These are phyloP conservation scores for Ypsolopha scabrella DNA, from an alignment of 2,888 invertebrate genomes.

Conservation along the genomic window DNA sequence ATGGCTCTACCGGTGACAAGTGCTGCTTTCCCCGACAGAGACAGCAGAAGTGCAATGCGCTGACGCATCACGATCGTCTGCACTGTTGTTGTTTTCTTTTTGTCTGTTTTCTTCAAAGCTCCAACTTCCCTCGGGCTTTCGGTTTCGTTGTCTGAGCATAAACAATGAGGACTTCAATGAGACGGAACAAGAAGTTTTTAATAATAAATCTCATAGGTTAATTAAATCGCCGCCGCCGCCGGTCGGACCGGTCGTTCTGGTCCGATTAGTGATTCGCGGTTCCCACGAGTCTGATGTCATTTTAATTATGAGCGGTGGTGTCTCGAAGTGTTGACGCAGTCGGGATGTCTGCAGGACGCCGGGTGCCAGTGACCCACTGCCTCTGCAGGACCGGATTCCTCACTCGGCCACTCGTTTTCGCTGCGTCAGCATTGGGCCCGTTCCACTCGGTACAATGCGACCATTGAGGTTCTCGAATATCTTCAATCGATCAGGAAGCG, in stretches of 20 bases:
- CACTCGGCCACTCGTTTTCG: conserved; percentile 32
- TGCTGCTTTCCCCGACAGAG: conserved; percentile 32
- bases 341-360: conserved; percentile 32
- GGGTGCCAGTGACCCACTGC: conserved; percentile 50
- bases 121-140: conserved; percentile 40
- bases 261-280: conserved; percentile 43
- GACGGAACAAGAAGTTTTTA: not conserved
- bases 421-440: conserved; percentile 39
- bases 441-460: conserved; percentile 16
- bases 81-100: conserved; percentile 41
- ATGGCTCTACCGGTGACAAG: conserved; percentile 32
- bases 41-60: conserved; percentile 53
- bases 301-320: conserved; percentile 48
- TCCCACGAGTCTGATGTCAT: conserved; percentile 67
- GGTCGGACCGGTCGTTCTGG: conserved; percentile 48
- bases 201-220: conserved; percentile 6
- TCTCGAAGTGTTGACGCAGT: conserved; percentile 24
- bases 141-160: conserved; percentile 40
- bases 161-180: conserved; percentile 13
- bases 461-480: conserved; percentile 1
- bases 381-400: conserved; percentile 30
- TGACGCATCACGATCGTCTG: conserved; percentile 60
- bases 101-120: conserved; percentile 18
- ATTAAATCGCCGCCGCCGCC: conserved; percentile 50
- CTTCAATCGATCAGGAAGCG: conserved; percentile 1